Evolutionary conservation across 2,888 invertebrate species (phyloP), one percentile per base, ranked within the genome.

Genomic region (Latheticus oryzae): DNA sequence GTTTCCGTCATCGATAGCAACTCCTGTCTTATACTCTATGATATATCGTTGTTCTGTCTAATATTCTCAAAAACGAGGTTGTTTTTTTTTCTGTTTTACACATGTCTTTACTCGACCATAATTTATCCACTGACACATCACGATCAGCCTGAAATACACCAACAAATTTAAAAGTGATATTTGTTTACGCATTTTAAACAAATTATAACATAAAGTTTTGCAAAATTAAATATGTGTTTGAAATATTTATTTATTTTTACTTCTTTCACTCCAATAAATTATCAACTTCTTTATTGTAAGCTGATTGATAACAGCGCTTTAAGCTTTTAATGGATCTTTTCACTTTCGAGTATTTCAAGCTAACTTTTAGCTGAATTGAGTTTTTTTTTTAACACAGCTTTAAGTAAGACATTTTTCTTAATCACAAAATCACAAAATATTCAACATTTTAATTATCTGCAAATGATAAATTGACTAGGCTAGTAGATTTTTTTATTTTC

Each of bases 91-190:
- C 58, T 65, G 63, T 65, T 72, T 73, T 73, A 73, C 73, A 73
- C 73, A 72, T 73, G 71, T 72, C 71, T 68, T 67, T 72, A 68
- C 68, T 61, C 65, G 48, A 64, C 72, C 65, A 73, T 73, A 73
- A 70, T 67, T 72, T 71, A 70, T 67, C 63, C 61, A 61, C 64
- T 65, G 70, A 71, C 70, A 61, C 62, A 71, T 72, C 71, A 71
- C 71, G 71, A 73, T 70, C 70, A 66, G 63, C 64, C 13, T 38
- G 35, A 30, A 48, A 40, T 55, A 48, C 30, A 37, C 23, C 32
- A 16, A 35, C 32, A 11, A 15, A 52, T 11, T 15, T 3, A 50
- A 28, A 17, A n/a, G n/a, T n/a, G n/a, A n/a, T n/a, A n/a, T n/a
- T n/a, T n/a, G n/a, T n/a, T n/a, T n/a, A n/a, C 2, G 43, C 8